A percentile compares a stretch with the other conserved stretches of the same genome.
Conservation (phyloP, 35 echinoderm and acorn worm species). For the Heliocidaris erythrogramma region DNA sequence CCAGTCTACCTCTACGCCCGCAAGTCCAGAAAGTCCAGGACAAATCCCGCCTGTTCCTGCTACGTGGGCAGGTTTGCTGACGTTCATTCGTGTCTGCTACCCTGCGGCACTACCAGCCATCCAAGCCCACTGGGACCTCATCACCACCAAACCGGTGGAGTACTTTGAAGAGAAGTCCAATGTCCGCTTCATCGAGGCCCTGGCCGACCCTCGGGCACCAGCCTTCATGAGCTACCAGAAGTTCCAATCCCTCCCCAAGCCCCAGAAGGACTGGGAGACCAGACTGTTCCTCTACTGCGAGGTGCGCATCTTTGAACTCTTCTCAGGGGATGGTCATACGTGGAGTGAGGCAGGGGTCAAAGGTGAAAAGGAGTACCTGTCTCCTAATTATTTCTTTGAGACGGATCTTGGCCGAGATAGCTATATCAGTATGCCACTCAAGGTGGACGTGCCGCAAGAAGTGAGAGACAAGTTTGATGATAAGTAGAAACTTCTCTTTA, state of each 20-base stretch:
- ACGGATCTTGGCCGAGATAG: conserved; percentile 16
- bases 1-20: background rate
- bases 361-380: conserved; percentile 79
- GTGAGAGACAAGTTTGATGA: conserved; percentile 37
- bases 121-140: conserved; percentile 58
- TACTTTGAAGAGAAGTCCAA: conserved; percentile 73
- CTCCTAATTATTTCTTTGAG: conserved; percentile 64
- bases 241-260: conserved; percentile 62
- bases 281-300: conserved; percentile 94
- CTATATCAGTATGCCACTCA: conserved; percentile 33
- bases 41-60: conserved; percentile 60
- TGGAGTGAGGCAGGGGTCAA: conserved; percentile 61
- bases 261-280: conserved; percentile 80
- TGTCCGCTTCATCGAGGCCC: conserved; percentile 79
- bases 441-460: conserved; percentile 41
- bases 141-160: conserved; percentile 65
- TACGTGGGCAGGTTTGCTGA: conserved; percentile 83
- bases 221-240: conserved; percentile 84
- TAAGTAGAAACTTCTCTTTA: background rate
- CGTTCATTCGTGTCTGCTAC: conserved; percentile 67
- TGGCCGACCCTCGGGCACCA: conserved; percentile 55
- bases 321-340: conserved; percentile 83
- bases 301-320: conserved; percentile 89
- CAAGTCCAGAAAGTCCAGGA: background rate
- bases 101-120: conserved; percentile 64